Conservation (phyloP, 2,888 invertebrate species). For the Chesias legatella region DNA sequence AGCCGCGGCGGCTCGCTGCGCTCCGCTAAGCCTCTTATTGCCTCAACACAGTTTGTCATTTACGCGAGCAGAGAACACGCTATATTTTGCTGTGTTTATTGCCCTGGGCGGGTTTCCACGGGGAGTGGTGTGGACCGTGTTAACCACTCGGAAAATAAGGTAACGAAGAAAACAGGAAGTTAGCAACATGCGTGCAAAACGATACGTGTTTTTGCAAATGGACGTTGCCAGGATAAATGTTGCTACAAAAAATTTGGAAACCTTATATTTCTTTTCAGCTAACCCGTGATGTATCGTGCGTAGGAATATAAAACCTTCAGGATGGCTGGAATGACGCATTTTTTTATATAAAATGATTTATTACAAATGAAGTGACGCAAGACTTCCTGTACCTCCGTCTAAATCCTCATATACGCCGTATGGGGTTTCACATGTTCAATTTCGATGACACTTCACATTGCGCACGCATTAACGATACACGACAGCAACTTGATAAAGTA, state of each 20-base stretch:
- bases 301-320: too few species aligned
- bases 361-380: too few species aligned
- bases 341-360: too few species aligned
- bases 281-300: too few species aligned
- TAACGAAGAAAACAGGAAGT: conserved; percentile 17
- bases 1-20: conserved; percentile 32
- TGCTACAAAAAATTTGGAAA: not conserved
- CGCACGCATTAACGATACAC: conserved; percentile 12
- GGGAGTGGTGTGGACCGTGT: conserved; percentile 20
- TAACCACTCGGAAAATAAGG: conserved; percentile 18
- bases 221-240: not conserved
- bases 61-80: conserved; percentile 26
- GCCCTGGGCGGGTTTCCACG: conserved; percentile 20
- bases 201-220: conserved; percentile 1
- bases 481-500: conserved; percentile 26
- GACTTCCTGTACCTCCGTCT: too few species aligned
- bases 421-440: conserved; percentile 10
- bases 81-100: conserved; percentile 30
- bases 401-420: not conserved
- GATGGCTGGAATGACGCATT: too few species aligned
- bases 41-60: conserved; percentile 42
- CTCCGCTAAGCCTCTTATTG: conserved; percentile 42
- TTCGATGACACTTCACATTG: conserved; percentile 17
- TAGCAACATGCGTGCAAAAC: conserved; percentile 13
- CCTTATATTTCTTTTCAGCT: too few species aligned